Evolutionary conservation across 2,888 invertebrate genomes (phyloP).

Genomic region (Volucella bombylans): DNA sequence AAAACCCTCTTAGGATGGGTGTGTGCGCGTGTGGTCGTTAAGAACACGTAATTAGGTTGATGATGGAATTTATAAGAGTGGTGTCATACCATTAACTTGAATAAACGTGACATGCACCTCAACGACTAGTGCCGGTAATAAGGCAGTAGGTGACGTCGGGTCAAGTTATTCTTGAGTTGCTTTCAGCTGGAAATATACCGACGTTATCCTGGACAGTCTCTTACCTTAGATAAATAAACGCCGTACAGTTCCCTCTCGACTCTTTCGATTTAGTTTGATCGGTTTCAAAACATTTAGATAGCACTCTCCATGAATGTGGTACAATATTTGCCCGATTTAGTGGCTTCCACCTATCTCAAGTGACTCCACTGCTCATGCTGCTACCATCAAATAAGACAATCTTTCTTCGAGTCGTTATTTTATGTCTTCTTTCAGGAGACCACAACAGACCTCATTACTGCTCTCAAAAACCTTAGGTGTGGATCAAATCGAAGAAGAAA

Average conservation of each 20-base stretch:
- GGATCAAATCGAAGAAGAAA: conserved; percentile 34
- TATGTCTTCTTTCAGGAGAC: neutral
- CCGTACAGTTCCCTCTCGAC: too few species aligned
- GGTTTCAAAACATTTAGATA: too few species aligned
- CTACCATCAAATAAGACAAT: too few species aligned
- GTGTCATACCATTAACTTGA: conserved; percentile 7
- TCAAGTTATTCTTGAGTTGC: neutral
- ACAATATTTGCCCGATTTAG: too few species aligned
- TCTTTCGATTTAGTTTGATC: too few species aligned
- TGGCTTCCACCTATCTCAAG: too few species aligned
- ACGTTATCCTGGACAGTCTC: too few species aligned
- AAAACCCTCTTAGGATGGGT: conserved; percentile 25
- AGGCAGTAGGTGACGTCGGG: neutral
- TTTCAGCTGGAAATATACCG: neutral
- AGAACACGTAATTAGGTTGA: conserved; percentile 60
- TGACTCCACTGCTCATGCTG: too few species aligned
- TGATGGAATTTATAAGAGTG: conserved; percentile 61
- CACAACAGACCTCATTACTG: neutral
- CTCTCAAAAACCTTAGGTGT: conserved; percentile 34
- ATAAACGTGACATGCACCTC: neutral
- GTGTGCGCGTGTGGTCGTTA: conserved; percentile 66
- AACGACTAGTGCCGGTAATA: neutral
- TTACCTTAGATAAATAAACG: too few species aligned
- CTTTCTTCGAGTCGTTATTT: neutral
- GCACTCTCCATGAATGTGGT: too few species aligned